A percentile compares a stretch with the other conserved stretches of the same genome.
phyloP scores from a whole-genome alignment of 2,113 vertebrate genomes.

The Manacus vitellinus region DNA sequence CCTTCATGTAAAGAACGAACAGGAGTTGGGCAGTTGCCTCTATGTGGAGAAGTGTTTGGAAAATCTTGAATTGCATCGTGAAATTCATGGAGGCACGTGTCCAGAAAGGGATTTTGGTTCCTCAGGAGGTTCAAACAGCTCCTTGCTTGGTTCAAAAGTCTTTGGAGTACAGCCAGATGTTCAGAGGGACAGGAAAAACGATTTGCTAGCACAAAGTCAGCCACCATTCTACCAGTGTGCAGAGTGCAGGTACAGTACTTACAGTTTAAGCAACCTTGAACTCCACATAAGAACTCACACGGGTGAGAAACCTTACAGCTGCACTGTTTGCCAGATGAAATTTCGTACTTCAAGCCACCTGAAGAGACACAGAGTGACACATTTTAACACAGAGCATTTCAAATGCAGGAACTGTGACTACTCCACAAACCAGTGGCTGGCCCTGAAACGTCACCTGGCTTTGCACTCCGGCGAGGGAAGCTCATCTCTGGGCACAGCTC shows the following conservation, averaged over 20 bases:
- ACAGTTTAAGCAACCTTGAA: background rate
- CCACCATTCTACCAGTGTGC: background rate
- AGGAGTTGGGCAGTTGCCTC: background rate
- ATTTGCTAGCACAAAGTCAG: background rate
- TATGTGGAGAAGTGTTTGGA: background rate
- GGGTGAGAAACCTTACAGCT: slow-evolving; percentile 53
- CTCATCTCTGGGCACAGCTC: background rate
- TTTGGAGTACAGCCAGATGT: background rate
- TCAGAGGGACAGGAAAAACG: background rate
- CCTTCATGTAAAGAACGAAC: background rate
- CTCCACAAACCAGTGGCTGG: slow-evolving; percentile 22
- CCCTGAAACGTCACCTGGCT: slow-evolving; percentile 38
- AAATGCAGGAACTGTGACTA: slow-evolving; percentile 41
- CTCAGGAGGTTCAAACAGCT: background rate
- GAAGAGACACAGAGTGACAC: slow-evolving; percentile 1
- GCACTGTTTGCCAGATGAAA: slow-evolving; percentile 5
- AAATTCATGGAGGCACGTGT: background rate
- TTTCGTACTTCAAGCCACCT: slow-evolving; percentile 62
- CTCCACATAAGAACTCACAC: slow-evolving; percentile 51
- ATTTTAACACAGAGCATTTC: background rate
- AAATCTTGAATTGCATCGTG: background rate
- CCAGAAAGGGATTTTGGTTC: background rate
- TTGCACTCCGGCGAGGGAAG: background rate
- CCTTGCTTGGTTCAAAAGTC: background rate
- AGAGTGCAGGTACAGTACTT: slow-evolving; percentile 15